These are phyloP conservation scores for Euphonia xanthogaster DNA, from an alignment of 2,797 vertebrate genomes.

Conservation along the genomic window DNA sequence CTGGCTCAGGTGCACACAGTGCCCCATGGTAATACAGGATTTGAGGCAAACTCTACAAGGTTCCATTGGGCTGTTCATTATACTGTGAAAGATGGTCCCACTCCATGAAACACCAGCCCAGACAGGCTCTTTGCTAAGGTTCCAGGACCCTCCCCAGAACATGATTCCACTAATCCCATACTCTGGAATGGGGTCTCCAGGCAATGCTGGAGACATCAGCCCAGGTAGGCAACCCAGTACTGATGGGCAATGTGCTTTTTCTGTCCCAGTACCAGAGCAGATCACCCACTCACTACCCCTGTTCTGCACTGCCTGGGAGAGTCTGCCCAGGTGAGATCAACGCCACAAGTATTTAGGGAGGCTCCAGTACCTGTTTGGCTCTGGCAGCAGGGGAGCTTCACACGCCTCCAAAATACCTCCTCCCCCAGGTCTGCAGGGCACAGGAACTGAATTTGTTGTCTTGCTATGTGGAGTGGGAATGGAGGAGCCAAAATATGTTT, in stretches of 20 bases:
- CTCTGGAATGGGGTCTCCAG: not conserved
- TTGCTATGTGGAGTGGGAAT: not conserved
- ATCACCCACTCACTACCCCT: fast-evolving
- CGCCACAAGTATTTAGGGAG: not conserved
- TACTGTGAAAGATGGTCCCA: not conserved
- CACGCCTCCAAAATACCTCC: not conserved
- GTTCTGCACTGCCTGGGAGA: not conserved
- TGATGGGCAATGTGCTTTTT: not conserved
- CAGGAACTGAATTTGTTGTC: not conserved
- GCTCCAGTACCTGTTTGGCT: not conserved
- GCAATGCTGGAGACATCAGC: not conserved
- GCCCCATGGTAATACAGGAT: fast-evolving
- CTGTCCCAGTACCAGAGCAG: not conserved
- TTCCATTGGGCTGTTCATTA: not conserved
- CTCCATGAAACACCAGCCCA: not conserved
- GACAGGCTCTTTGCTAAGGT: not conserved
- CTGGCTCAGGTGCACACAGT: fast-evolving
- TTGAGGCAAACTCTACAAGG: not conserved
- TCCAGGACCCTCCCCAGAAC: not conserved
- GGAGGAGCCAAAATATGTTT: not conserved
- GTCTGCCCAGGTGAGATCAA: not conserved
- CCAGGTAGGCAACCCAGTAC: not conserved
- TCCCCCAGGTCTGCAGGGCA: not conserved
- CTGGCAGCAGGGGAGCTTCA: not conserved
- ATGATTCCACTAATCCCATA: not conserved